Base-by-base conservation (phyloP, 2,888 invertebrate genomes). In the Agrotis exclamationis region DNA sequence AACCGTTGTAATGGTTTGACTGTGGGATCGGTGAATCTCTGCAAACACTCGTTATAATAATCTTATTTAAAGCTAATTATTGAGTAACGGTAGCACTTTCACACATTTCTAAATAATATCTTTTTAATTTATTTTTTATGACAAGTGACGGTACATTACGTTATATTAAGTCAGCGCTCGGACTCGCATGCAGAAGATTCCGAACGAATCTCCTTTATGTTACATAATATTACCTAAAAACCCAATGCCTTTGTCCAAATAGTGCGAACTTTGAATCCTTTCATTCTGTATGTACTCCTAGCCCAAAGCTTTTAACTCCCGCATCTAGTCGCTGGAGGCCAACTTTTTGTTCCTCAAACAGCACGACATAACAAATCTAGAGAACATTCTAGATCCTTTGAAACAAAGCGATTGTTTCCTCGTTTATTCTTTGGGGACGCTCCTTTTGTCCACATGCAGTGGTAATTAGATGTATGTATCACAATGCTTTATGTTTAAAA, bases 351-450 rank as follows among this genome's bases (percentile, higher is more conserved):
- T 78, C 20, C 64, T 58, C 68, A 72, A 82, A 79, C 70, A 78
- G 59, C 70, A 53, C 28, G 59, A 78, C 71, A 65, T 64, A 80
- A 80, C 83, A 80, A 74, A 72, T 66, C 73, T 57, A 54, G 63
- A 65, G 65, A 60, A 77, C 71, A 74, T 80, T 79, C 69, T 72
- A 65, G 64, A 57, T 65, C 74, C 76, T 76, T 83, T 85, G 76
- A 62, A 70, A 84, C 84, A 84, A 85, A 84, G 85, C 77, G 69
- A 70, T 83, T 80, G 85, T 80, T 72, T 68, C 58, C 56, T 18
- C 70, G 72, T 82, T 78, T 77, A 77, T 75, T 83, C 77, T 80
- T 79, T 83, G 57, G 67, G 78, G 82, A 70, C 64, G 13, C 9
- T 71, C 69, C 74, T 74, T 75, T 85, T 78, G 79, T 82, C 45